Evolutionary conservation across 2,888 invertebrate genomes (phyloP).

Genomic region (Drosophila neonasuta): DNA sequence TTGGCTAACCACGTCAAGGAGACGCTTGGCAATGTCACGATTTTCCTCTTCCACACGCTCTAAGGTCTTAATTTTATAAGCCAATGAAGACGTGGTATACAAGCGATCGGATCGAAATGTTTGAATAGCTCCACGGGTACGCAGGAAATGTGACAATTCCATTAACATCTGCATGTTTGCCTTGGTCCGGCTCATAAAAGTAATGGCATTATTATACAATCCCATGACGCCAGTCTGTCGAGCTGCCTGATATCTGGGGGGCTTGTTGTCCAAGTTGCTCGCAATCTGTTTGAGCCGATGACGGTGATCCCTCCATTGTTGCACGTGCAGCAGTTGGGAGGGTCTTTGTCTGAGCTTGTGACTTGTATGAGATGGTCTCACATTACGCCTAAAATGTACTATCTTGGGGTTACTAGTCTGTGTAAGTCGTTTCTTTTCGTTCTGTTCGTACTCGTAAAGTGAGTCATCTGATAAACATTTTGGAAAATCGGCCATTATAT

Average conservation of each 20-base stretch:
- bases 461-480: conserved; percentile 1
- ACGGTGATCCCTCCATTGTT: conserved; percentile 39
- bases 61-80: conserved; percentile 17
- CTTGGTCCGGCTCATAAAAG: conserved; percentile 46
- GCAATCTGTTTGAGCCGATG: conserved; percentile 30
- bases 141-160: conserved; percentile 45
- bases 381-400: neutral
- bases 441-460: neutral
- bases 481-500: conserved; percentile 14
- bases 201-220: conserved; percentile 41
- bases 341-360: neutral
- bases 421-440: neutral
- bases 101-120: conserved; percentile 51
- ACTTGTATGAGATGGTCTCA: neutral
- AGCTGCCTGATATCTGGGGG: conserved; percentile 45
- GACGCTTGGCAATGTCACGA: conserved; percentile 43
- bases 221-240: conserved; percentile 45
- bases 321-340: neutral
- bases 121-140: conserved; percentile 54
- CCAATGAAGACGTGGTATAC: conserved; percentile 31
- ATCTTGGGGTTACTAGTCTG: neutral
- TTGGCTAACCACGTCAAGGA: conserved; percentile 43
- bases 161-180: conserved; percentile 55
- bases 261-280: conserved; percentile 32
- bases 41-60: conserved; percentile 51